A percentile compares a stretch with the other conserved stretches of the same genome.
Evolutionary conservation across 2,888 invertebrate species (phyloP).

Genomic region (Meteorus colon): DNA sequence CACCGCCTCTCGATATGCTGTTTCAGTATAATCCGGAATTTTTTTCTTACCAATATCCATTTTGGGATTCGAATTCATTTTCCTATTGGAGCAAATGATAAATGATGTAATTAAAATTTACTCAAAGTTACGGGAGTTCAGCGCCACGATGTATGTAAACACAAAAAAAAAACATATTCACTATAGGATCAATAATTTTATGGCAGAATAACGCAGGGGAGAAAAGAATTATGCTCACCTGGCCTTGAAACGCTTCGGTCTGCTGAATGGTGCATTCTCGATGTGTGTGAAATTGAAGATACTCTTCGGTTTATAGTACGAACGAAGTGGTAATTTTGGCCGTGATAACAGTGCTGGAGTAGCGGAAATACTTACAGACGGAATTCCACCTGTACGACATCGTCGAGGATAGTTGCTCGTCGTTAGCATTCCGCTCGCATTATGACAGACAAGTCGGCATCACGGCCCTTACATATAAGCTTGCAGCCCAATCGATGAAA

Average conservation of each 20-base stretch:
- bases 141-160: background rate
- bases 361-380: conserved; percentile 49
- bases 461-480: conserved; percentile 53
- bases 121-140: background rate
- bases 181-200: conserved; percentile 30
- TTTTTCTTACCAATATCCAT: conserved; percentile 76
- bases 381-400: conserved; percentile 52
- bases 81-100: conserved; percentile 59
- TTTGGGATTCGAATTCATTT: conserved; percentile 66
- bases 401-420: conserved; percentile 58
- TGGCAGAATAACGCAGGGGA: background rate
- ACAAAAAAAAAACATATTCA: background rate
- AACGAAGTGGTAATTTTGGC: conserved; percentile 52
- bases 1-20: conserved; percentile 89
- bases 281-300: conserved; percentile 48
- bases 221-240: conserved; percentile 56
- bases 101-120: background rate
- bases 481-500: conserved; percentile 50
- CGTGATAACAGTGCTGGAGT: conserved; percentile 50
- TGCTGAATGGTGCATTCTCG: conserved; percentile 53
- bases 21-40: conserved; percentile 86
- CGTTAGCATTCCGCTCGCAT: conserved; percentile 60
- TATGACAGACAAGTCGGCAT: conserved; percentile 49
- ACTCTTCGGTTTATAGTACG: conserved; percentile 53
- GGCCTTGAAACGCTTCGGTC: conserved; percentile 60